Evolutionary conservation across 2,888 invertebrate genomes (phyloP).

Genomic region (Sinohyriopsis cumingii): DNA sequence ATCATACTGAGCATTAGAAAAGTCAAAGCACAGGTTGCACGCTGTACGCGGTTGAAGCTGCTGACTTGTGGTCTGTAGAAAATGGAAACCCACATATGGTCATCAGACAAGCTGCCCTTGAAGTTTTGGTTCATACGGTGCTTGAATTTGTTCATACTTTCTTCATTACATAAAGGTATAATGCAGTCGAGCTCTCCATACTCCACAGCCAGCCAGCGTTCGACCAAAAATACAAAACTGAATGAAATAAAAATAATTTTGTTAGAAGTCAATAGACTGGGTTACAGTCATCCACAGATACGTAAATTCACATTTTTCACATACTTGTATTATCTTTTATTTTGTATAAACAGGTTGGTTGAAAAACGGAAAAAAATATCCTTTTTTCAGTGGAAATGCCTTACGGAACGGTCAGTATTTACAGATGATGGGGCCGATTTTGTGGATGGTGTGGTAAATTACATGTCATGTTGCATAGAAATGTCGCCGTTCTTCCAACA

Average conservation of each 20-base stretch:
- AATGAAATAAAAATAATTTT: background rate
- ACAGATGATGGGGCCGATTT: too few species aligned
- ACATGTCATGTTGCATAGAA: too few species aligned
- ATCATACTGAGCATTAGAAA: conserved; percentile 72
- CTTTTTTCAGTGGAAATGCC: too few species aligned
- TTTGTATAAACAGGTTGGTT: too few species aligned
- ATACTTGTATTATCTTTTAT: too few species aligned
- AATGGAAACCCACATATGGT: conserved; percentile 73
- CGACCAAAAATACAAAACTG: conserved; percentile 39
- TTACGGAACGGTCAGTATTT: too few species aligned
- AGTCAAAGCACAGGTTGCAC: conserved; percentile 68
- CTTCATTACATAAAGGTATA: background rate
- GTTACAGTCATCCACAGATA: background rate
- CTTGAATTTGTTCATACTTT: conserved; percentile 11
- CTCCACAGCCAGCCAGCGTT: conserved; percentile 38
- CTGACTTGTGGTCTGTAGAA: conserved; percentile 70
- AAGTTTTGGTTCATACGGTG: conserved; percentile 13
- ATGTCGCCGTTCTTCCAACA: too few species aligned
- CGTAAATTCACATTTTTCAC: background rate
- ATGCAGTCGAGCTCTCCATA: conserved; percentile 13
- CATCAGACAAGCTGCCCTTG: conserved; percentile 61
- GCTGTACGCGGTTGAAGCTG: conserved; percentile 67
- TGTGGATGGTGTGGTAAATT: too few species aligned
- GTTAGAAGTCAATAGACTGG: background rate
- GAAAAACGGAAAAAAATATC: too few species aligned